Conservation (phyloP, 2,113 vertebrate genomes). For the Cebidichthys violaceus region DNA sequence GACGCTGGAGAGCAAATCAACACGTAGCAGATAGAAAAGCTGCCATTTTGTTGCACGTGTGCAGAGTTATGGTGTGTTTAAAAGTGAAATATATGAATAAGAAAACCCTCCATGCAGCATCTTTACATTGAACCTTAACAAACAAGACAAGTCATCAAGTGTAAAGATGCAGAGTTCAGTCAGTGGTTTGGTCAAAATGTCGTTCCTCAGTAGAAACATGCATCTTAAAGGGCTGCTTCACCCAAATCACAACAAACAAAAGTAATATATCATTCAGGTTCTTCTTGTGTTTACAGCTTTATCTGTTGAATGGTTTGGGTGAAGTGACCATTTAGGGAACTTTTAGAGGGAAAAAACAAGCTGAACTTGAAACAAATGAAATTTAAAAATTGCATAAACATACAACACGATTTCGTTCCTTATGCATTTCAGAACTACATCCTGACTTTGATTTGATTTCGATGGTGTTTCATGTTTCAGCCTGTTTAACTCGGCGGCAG, state of each 20-base stretch:
- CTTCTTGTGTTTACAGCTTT: no score
- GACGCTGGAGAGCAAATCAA: conserved; percentile 5
- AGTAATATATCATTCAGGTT: not conserved
- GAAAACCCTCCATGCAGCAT: conserved; percentile 41
- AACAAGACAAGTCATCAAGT: not conserved
- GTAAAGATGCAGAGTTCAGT: conserved; percentile 42
- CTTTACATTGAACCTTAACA: conserved; percentile 4
- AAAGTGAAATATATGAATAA: not conserved
- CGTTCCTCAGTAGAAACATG: not conserved
- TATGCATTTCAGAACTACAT: conserved; percentile 12
- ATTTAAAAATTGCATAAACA: no score
- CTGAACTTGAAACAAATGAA: no score
- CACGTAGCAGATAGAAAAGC: not conserved
- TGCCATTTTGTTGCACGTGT: not conserved
- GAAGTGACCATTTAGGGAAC: conserved; percentile 10
- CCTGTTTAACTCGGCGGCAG: conserved; percentile 30
- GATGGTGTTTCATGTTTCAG: not conserved
- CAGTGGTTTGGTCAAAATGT: not conserved
- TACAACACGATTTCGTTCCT: not conserved
- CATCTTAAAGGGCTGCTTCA: not conserved
- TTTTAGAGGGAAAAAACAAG: no score
- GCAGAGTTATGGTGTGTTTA: not conserved
- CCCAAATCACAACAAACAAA: not conserved
- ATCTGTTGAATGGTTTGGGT: not conserved
- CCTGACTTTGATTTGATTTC: conserved; percentile 24